phyloP scores from a whole-genome alignment of 2,113 vertebrate species.

The Ranitomeya imitator region DNA sequence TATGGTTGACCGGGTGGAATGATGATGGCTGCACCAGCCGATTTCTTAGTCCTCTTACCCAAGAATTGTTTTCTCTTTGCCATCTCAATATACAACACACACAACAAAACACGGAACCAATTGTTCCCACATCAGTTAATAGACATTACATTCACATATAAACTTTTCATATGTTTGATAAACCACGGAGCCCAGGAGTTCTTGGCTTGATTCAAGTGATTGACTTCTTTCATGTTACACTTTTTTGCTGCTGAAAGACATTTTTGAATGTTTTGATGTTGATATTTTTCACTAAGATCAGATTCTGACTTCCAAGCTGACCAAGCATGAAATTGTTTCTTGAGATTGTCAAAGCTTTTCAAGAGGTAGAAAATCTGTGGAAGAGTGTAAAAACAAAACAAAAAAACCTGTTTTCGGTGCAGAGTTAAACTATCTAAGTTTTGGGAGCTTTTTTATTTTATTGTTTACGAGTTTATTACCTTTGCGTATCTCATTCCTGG shows the following conservation, averaged over 20 bases:
- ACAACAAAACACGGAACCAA: background rate
- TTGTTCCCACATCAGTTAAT: background rate
- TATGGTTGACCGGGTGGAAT: background rate
- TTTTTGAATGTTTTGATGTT: conserved; percentile 58
- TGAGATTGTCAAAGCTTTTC: conserved; percentile 59
- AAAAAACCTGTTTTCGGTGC: background rate
- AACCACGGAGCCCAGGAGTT: conserved; percentile 36
- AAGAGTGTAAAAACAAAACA: conserved; percentile 50
- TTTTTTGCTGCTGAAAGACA: conserved; percentile 53
- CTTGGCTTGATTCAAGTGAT: conserved; percentile 56
- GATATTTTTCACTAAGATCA: conserved; percentile 65
- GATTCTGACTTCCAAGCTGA: conserved; percentile 64
- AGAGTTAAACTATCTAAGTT: background rate
- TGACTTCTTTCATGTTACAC: conserved; percentile 52
- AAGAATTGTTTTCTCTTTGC: background rate
- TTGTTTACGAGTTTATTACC: background rate
- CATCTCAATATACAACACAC: background rate
- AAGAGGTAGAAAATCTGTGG: conserved; percentile 60
- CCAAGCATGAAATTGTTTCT: conserved; percentile 71
- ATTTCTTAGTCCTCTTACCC: background rate
- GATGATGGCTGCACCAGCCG: background rate
- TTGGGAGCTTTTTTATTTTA: background rate
- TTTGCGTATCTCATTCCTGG: background rate
- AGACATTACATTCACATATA: background rate
- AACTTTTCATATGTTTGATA: conserved; percentile 1